A percentile compares a stretch with the other conserved stretches of the same genome.
Evolutionary conservation across 2,797 vertebrate species (phyloP).

Genomic region (Distichodus sexfasciatus): DNA sequence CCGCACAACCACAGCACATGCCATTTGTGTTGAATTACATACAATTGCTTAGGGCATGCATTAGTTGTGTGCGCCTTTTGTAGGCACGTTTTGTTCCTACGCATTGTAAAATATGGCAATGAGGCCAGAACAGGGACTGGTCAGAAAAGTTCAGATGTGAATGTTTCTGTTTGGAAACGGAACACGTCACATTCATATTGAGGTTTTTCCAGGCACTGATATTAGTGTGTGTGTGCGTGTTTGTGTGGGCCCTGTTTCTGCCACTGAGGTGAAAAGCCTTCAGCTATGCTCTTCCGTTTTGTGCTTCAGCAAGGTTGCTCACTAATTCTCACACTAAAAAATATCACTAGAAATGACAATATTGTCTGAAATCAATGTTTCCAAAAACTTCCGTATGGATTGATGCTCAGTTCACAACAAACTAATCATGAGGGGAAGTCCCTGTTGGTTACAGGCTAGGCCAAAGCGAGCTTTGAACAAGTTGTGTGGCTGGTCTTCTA

Average conservation of each 20-base stretch:
- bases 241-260: slow-evolving; percentile 39
- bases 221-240: slow-evolving; percentile 35
- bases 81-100: too few species aligned
- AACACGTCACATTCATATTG: slow-evolving; percentile 24
- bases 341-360: not conserved
- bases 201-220: slow-evolving; percentile 40
- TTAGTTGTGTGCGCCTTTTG: not conserved
- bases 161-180: slow-evolving; percentile 27
- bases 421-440: slow-evolving; percentile 18
- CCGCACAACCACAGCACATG: slow-evolving; percentile 22
- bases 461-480: not conserved
- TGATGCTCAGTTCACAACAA: not conserved
- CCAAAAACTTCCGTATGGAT: slow-evolving; percentile 28
- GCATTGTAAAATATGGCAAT: slow-evolving; percentile 18
- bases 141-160: slow-evolving; percentile 9
- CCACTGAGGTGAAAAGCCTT: slow-evolving; percentile 17
- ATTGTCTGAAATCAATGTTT: not conserved
- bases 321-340: not conserved
- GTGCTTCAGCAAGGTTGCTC: not conserved
- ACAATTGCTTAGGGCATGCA: not conserved
- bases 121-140: slow-evolving; percentile 8
- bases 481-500: not conserved
- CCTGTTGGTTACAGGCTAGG: not conserved
- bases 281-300: slow-evolving; percentile 9
- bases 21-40: not conserved